Base-by-base conservation (phyloP, 2,888 invertebrate species). In the Conus canariensis region DNA sequence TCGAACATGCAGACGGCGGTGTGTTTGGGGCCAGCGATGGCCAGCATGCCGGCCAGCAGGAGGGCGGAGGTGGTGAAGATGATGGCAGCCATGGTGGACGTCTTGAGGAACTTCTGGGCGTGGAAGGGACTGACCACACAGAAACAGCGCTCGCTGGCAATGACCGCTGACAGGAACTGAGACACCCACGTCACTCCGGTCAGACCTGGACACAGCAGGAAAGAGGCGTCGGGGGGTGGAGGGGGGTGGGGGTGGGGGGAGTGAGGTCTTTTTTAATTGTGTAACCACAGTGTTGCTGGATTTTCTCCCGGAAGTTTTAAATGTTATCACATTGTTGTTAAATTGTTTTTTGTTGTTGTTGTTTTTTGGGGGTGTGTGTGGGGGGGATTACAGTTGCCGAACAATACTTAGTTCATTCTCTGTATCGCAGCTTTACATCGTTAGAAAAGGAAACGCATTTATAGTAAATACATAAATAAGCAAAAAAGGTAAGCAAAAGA, bases 121-220 rank as follows among this genome's bases (percentile, higher is more conserved):
- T 83, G 88, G 67, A 88, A 83, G 5, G 88, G 88, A 45, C 83
- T 88, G 67, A 88, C 88, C 58, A 88, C 88, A 56, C 88, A 88
- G 88, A 88, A 88, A 67, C 88, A 88, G 22, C 88, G 82, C 83
- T 88, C 88, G 19, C 88, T 88, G 82, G 88, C 82, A 83, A 88
- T 88, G 83, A 88, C 88, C 22, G 88, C 83, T n/a, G 88, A 88
- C 83, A 88, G 88, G 70, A 88, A 88, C 56, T 83, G 83, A 1
- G 88, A 88, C 67, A 67, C 88, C 88, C 88, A 88, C 56, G 83
- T 64, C 64, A 83, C 82, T 0, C 88, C 83, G 2, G 67, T 83
- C 0, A 88, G 19, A n/a, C 88, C 88, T 88, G 88, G 64, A 64
- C 64, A 30, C 3, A 45, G 45, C 45, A 45, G 45, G 45, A 45